phyloP scores from a whole-genome alignment of 2,888 invertebrate genomes.

The Sericinus montela region DNA sequence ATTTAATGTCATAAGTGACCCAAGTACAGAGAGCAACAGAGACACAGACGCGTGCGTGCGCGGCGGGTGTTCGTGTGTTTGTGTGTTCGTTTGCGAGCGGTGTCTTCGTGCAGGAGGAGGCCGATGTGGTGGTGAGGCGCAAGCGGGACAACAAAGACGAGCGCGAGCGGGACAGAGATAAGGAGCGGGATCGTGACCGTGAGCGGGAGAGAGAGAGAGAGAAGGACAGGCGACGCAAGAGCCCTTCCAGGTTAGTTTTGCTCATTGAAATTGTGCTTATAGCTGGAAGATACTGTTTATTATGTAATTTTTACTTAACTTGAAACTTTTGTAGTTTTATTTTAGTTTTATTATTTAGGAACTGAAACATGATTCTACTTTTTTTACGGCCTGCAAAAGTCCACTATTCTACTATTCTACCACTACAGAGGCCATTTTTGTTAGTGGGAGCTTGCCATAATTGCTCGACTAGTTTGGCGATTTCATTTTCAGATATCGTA shows the following conservation, averaged over 20 bases:
- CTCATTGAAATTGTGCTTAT: slow-evolving; percentile 33
- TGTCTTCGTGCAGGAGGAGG: slow-evolving; percentile 81
- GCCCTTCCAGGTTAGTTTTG: slow-evolving; percentile 54
- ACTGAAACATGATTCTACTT: no score
- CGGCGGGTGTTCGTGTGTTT: not conserved
- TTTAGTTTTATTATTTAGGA: no score
- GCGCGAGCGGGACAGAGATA: slow-evolving; percentile 37
- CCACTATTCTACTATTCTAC: no score
- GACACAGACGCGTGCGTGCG: not conserved
- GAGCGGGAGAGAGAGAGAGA: slow-evolving; percentile 34
- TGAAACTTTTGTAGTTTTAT: no score
- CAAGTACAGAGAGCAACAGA: not conserved
- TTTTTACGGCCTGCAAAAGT: no score
- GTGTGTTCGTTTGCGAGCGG: not conserved
- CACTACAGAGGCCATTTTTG: no score
- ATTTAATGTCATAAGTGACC: not conserved
- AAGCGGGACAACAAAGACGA: slow-evolving; percentile 62
- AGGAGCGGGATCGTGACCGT: slow-evolving; percentile 28
- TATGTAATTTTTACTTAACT: no score
- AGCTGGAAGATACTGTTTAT: no score
- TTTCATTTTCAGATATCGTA: no score
- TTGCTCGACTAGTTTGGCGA: no score
- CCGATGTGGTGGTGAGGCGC: slow-evolving; percentile 77
- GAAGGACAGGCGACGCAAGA: slow-evolving; percentile 26
- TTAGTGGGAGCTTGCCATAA: no score